A percentile compares a stretch with the other conserved stretches of the same genome.
Evolutionary conservation across 1,140 invertebrate species (phyloP).

Genomic region (Patella vulgata): DNA sequence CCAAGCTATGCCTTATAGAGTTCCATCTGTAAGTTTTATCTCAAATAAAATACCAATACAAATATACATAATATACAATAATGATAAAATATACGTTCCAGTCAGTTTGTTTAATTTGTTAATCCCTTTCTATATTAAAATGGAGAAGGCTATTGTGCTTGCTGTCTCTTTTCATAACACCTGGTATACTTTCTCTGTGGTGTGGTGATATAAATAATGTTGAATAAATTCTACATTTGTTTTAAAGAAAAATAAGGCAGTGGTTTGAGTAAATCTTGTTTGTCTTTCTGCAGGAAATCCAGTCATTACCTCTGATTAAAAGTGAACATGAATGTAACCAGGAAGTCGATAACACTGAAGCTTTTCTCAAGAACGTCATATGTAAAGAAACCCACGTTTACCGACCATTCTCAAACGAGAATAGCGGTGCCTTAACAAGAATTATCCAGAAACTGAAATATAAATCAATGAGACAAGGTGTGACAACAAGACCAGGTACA

Average conservation of each 20-base stretch:
- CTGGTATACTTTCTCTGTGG: too few species aligned
- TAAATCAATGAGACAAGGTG: not conserved
- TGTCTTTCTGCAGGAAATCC: constrained; percentile 73
- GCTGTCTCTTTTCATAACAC: too few species aligned
- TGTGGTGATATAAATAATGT: too few species aligned
- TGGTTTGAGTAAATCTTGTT: too few species aligned
- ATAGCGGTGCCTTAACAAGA: constrained; percentile 78
- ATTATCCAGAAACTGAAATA: constrained; percentile 72
- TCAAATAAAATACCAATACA: too few species aligned
- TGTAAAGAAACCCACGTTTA: constrained; percentile 83
- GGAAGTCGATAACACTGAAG: constrained; percentile 80
- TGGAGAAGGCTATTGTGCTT: too few species aligned
- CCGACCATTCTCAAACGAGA: constrained; percentile 80
- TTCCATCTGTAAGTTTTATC: constrained; percentile 44
- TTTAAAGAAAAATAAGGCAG: too few species aligned
- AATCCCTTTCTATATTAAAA: too few species aligned
- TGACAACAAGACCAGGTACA: constrained; percentile 10
- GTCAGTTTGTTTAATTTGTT: too few species aligned
- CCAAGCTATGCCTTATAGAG: constrained; percentile 37
- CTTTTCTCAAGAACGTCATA: constrained; percentile 75
- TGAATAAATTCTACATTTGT: too few species aligned
- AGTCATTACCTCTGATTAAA: constrained; percentile 81
- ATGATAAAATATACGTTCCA: too few species aligned
- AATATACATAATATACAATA: too few species aligned
- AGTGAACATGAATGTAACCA: constrained; percentile 83